Base-by-base conservation (phyloP, 1,140 invertebrate species). In the Drosophila malerkotliana region DNA sequence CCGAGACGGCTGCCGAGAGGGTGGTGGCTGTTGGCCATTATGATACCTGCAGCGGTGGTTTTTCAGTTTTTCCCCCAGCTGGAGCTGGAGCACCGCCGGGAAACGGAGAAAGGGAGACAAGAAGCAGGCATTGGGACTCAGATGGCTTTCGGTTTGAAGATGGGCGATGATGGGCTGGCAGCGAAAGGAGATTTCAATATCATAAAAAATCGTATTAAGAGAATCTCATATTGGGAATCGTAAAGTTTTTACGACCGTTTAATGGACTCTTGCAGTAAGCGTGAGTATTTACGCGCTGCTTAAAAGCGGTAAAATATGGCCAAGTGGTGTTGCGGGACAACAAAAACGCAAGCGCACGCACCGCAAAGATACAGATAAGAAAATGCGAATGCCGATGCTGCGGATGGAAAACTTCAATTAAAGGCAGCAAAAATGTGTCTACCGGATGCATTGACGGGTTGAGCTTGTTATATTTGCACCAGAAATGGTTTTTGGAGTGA, bases 201-300 rank as follows among this genome's bases (percentile, higher is more conserved):
- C 77, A 89, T 91, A 90, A 90, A 90, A 85, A 85, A 79, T 77
- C 75, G 79, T 91, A 89, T 89, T 89, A 85, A 90, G 79, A 91
- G 88, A 90, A 84, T 89, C 83, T 90, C 89, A 89, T 85, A 85
- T 89, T 82, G 78, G 63, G 80, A 89, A 87, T 91, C 89, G 81
- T 91, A 90, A 91, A 90, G 69, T 85, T 91, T 91, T 90, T 91
- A 90, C 89, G 89, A 91, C 49, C 78, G 79, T 89, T 91, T 91
- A 91, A 91, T 91, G 81, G 89, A 90, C 81, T 90, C 81, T 90
- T 89, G 80, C 89, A 85, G 84, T 90, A 87, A 90, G 83, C 85
- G 85, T 90, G 84, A 89, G 85, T 89, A 89, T 89, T 89, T 89
- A 90, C 84, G 84, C 84, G 77, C 73, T 89, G 84, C 80, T 88